Percentiles rank a stretch among this genome's conserved stretches.
phyloP scores from a whole-genome alignment of 2,888 invertebrate genomes.

The Drosophila paramelanica region DNA sequence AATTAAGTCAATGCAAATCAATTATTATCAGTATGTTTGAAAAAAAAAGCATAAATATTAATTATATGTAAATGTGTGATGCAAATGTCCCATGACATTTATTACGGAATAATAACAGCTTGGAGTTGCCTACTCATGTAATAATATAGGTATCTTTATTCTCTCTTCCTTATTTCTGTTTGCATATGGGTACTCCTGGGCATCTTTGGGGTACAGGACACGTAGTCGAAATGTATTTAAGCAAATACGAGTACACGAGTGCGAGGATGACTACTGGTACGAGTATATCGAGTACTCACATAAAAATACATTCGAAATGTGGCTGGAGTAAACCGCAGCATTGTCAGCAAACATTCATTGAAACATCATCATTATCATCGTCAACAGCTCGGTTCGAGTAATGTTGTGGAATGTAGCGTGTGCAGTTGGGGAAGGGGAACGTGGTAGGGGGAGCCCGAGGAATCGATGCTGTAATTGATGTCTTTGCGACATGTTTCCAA shows the following conservation, averaged over 20 bases:
- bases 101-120: constrained; percentile 60
- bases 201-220: constrained; percentile 31
- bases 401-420: constrained; percentile 1
- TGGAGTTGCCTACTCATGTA: constrained; percentile 30
- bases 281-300: constrained; percentile 48
- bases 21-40: neutral
- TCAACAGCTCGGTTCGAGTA: constrained; percentile 24
- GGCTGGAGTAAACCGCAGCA: constrained; percentile 67
- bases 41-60: no score
- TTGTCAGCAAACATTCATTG: constrained; percentile 74
- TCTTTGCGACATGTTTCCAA: constrained; percentile 83
- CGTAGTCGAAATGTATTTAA: constrained; percentile 69
- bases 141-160: neutral
- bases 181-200: constrained; percentile 25
- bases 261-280: constrained; percentile 2
- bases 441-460: constrained; percentile 1
- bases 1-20: neutral
- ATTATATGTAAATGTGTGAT: neutral
- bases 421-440: neutral
- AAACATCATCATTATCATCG: constrained; percentile 69
- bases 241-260: constrained; percentile 40
- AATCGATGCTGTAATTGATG: constrained; percentile 83
- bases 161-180: constrained; percentile 14
- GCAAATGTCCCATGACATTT: constrained; percentile 7
- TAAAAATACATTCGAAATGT: constrained; percentile 76